These are phyloP conservation scores for Trogon melanurus DNA, from an alignment of 2,113 vertebrate species.

Conservation along the genomic window DNA sequence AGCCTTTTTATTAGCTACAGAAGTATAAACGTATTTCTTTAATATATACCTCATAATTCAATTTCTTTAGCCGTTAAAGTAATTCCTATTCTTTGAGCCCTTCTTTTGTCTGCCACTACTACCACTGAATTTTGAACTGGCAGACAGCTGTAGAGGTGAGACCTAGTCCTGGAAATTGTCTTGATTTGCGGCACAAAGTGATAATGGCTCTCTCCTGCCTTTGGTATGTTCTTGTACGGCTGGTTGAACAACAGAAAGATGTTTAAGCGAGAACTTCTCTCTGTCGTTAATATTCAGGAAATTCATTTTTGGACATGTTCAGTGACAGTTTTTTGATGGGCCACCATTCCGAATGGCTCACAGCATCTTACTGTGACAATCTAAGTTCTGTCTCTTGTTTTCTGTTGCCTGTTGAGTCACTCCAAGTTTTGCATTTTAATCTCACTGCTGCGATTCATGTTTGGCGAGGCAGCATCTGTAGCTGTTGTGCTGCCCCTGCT, in stretches of 20 bases:
- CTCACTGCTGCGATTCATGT: not conserved
- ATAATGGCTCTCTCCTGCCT: conserved; percentile 24
- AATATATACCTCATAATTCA: conserved; percentile 7
- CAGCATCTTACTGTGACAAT: not conserved
- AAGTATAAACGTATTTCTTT: not conserved
- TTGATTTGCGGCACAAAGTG: not conserved
- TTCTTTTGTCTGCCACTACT: not conserved
- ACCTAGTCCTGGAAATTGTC: not conserved
- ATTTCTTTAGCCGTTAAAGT: conserved; percentile 12
- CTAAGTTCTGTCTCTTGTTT: not conserved
- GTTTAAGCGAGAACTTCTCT: not conserved
- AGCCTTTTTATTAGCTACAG: conserved; percentile 31
- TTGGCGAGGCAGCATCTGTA: not conserved
- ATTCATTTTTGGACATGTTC: not conserved
- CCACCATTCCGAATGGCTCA: not conserved
- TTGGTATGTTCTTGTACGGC: not conserved
- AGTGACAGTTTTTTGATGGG: not conserved
- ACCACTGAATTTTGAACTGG: not conserved
- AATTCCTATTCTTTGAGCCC: conserved; percentile 18
- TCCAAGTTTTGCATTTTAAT: not conserved
- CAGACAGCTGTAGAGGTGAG: conserved; percentile 23
- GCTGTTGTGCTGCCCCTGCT: not conserved
- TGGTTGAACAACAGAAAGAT: not conserved
- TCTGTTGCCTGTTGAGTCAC: not conserved
- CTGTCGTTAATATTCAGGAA: not conserved